Evolutionary conservation across 1,140 invertebrate genomes (phyloP).

Genomic region (Globodera ellingtonae): DNA sequence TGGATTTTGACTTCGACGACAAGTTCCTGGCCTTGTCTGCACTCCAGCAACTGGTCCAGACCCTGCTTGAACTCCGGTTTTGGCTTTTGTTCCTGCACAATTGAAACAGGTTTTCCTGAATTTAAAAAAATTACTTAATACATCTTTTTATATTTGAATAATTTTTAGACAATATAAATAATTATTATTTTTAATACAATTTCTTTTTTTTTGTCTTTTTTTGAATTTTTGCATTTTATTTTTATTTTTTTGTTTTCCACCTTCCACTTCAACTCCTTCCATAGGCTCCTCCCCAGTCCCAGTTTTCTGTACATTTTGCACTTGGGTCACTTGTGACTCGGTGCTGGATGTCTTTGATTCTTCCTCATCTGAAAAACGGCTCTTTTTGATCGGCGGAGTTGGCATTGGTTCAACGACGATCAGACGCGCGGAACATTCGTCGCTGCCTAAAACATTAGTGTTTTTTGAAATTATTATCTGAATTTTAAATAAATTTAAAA

Average conservation of each 20-base stretch:
- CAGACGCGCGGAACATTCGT: slow-evolving; percentile 48
- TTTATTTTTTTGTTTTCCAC: too few relatives aligned
- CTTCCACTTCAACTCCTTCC: slow-evolving; percentile 2
- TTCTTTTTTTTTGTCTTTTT: too few relatives aligned
- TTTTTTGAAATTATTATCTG: not conserved
- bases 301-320: not conserved
- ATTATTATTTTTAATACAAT: too few relatives aligned
- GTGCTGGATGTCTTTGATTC: slow-evolving; percentile 15
- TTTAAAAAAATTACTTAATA: not conserved
- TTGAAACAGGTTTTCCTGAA: not conserved
- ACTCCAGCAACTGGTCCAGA: slow-evolving; percentile 16
- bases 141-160: too few relatives aligned
- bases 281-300: slow-evolving; percentile 4
- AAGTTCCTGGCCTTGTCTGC: slow-evolving; percentile 16
- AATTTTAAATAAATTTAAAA: not conserved
- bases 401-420: slow-evolving; percentile 45
- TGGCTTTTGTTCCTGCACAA: slow-evolving; percentile 24
- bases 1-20: slow-evolving; percentile 35
- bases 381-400: slow-evolving; percentile 20
- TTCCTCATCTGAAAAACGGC: slow-evolving; percentile 34
- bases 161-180: not conserved
- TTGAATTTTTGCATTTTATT: too few relatives aligned
- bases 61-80: slow-evolving; percentile 29
- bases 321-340: slow-evolving; percentile 8
- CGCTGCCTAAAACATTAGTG: slow-evolving; percentile 22